phyloP scores from a whole-genome alignment of 2,797 vertebrate species.

The Morus bassanus region DNA sequence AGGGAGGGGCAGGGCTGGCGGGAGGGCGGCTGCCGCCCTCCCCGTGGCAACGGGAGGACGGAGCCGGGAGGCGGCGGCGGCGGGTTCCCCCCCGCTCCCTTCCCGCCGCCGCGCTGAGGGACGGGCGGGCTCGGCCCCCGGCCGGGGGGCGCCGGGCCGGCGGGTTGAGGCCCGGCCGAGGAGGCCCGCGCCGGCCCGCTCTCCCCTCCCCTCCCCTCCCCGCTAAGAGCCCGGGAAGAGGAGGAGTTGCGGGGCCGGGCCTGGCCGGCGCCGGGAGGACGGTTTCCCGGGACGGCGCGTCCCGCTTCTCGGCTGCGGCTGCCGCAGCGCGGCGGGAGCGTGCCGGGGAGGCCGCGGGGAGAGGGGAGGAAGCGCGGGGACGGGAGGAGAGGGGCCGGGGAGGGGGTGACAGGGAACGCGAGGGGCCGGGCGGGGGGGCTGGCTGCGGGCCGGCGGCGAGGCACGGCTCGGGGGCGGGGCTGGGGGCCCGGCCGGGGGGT shows the following conservation, averaged over 20 bases:
- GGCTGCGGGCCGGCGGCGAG: background rate
- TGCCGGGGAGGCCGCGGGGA: background rate
- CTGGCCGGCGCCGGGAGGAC: background rate
- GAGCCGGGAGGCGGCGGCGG: background rate
- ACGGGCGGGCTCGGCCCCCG: background rate
- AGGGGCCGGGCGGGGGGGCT: background rate
- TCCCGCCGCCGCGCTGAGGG: background rate
- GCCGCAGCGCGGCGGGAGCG: background rate
- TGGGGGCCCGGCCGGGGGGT: background rate
- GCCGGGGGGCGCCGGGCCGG: background rate
- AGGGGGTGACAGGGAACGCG: background rate
- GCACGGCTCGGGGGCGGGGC: background rate
- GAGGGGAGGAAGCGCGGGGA: background rate
- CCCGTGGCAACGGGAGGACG: background rate
- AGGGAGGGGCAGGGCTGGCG: background rate
- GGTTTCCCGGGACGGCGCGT: background rate
- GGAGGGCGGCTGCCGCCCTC: background rate
- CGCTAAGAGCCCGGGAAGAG: background rate
- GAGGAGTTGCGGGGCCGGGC: conserved; percentile 26
- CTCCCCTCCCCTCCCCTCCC: background rate
- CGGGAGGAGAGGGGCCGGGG: background rate
- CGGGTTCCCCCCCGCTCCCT: background rate
- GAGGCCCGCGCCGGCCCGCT: background rate
- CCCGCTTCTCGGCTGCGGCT: background rate
- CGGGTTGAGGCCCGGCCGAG: background rate